These are phyloP conservation scores for Neodiprion virginianus DNA, from an alignment of 1,140 invertebrate species.

Conservation along the genomic window DNA sequence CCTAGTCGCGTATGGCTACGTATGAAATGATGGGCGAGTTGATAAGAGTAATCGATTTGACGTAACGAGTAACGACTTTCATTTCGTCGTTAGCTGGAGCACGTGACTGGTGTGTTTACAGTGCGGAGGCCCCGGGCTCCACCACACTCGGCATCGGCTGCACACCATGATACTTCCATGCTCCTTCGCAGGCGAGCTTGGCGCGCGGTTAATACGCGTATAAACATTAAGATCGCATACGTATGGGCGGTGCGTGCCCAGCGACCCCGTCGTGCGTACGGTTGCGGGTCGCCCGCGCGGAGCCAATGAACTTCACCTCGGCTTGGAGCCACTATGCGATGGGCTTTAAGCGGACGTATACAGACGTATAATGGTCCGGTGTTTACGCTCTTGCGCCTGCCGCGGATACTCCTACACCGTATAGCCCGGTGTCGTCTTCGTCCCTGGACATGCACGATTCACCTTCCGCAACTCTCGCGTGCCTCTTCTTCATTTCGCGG, in stretches of 20 bases:
- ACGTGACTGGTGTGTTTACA: conserved; percentile 59
- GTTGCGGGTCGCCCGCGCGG: conserved; percentile 27
- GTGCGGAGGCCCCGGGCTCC: neutral
- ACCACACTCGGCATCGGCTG: neutral
- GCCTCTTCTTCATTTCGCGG: too few relatives aligned
- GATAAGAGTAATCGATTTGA: conserved; percentile 20
- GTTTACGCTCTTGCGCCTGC: conserved; percentile 51
- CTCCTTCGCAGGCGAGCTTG: neutral
- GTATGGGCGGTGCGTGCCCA: conserved; percentile 21
- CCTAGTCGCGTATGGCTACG: too few relatives aligned
- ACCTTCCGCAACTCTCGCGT: too few relatives aligned
- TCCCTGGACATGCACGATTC: too few relatives aligned
- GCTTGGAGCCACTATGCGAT: conserved; percentile 28
- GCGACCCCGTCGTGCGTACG: conserved; percentile 28
- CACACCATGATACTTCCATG: neutral
- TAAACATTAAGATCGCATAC: conserved; percentile 1
- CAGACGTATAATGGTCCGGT: conserved; percentile 55
- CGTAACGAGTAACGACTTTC: conserved; percentile 38
- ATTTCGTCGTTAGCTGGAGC: conserved; percentile 51
- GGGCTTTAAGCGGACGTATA: conserved; percentile 41
- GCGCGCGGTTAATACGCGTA: conserved; percentile 17
- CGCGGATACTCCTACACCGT: too few relatives aligned
- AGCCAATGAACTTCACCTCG: conserved; percentile 63
- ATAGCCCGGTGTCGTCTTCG: too few relatives aligned
- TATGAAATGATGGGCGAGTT: too few relatives aligned